Evolutionary conservation across 2,888 invertebrate species (phyloP), one percentile per base, ranked within the genome.

Genomic region (Lasioglossum malachurum): DNA sequence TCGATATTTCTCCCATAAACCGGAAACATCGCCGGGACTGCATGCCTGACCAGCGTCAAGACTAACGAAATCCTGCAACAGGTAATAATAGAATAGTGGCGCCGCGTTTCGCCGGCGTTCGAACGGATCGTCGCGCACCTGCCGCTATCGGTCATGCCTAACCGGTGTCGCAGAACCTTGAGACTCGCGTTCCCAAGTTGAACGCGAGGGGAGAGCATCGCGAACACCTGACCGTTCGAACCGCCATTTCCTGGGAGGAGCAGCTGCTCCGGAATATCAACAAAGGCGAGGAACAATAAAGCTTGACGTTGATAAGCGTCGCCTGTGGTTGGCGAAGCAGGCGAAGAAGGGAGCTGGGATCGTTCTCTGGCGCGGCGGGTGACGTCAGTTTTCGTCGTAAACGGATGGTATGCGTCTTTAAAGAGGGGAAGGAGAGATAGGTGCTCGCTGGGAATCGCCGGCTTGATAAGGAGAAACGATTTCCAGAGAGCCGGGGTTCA

Each of bases 81-180:
- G 73, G 76, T 79, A 76, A 80, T 74, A 86, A 84, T 75, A 84
- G 84, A 78, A 76, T 23, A 38, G 27, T 69, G 57, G 85, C 82
- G 79, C 78, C 75, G 69, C 23, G 38, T 23, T 60, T 74, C 78
- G 16, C 38, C 46, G 49, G 69, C 41, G 69, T 35, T 72, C 53
- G 41, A 72, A 75, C 69, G 27, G 83, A 80, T 80, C 84, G 71
- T 84, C 72, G 80, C 72, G 80, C 86, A 86, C 84, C 86, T 84
- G 86, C 23, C 77, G 64, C 80, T 78, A 80, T 86, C 85, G 23
- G 71, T 84, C 78, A 71, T 4, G 38, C 71, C 35, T 10, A 64
- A 23, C 67, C 23, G 67, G 67, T 35, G 35, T 72, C 44, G 38
- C 49, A 12, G 74, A 80, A 83, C 86, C 84, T 86, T 84, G 85